Percentiles rank a stretch among this genome's conserved stretches.
Conservation (phyloP, 2,888 invertebrate genomes). For the Nesidiocoris tenuis region DNA sequence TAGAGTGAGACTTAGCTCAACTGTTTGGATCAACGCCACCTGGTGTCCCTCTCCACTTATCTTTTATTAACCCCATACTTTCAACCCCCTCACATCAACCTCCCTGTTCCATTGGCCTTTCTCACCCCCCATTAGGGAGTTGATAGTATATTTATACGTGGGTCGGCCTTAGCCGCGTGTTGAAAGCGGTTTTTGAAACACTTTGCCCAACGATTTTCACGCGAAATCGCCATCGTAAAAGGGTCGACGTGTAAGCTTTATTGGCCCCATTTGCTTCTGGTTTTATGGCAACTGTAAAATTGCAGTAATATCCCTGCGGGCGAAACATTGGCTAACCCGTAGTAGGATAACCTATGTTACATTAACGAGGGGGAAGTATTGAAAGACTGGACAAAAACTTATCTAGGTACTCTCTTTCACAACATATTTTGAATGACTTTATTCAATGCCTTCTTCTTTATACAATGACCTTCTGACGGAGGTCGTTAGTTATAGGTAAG, state of each 20-base stretch:
- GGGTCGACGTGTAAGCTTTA: not conserved
- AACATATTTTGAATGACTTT: too few species aligned
- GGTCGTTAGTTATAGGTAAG: too few species aligned
- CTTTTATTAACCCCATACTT: slow-evolving; percentile 25
- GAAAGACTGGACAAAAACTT: too few species aligned
- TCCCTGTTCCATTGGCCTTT: not conserved
- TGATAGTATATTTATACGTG: not conserved
- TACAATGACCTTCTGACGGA: too few species aligned
- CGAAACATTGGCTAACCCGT: not conserved
- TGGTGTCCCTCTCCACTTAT: slow-evolving; percentile 11
- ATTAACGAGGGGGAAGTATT: too few species aligned
- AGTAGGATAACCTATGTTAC: too few species aligned
- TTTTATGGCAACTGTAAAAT: not conserved
- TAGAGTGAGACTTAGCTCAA: not conserved
- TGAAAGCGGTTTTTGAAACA: not conserved
- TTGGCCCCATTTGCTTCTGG: not conserved
- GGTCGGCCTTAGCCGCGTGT: not conserved
- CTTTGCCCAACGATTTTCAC: not conserved
- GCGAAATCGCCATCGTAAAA: not conserved
- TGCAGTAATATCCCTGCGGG: not conserved
- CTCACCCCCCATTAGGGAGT: not conserved
- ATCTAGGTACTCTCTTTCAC: too few species aligned
- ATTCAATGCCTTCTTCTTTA: too few species aligned
- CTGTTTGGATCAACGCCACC: not conserved
- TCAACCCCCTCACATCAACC: not conserved